Evolutionary conservation across 2,797 vertebrate genomes (phyloP), one percentile per base, ranked within the genome.

Genomic region (Sebastolobus altivelis): DNA sequence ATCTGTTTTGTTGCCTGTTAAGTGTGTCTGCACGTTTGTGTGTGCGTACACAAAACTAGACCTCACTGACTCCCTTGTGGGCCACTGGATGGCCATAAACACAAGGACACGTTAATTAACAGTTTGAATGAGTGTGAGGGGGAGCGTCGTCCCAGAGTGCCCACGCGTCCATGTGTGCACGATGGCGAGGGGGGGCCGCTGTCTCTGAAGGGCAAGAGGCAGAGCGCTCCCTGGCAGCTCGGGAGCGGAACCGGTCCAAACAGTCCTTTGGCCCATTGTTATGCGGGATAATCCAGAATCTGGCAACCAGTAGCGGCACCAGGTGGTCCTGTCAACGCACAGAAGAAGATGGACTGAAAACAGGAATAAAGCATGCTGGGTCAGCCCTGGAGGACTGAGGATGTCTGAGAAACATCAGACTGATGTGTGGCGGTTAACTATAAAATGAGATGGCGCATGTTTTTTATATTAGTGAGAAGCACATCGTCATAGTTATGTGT

Each of bases 41-140:
- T 65, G 74, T 75, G 65, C 69, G 63, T 76, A 78, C 82, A 88
- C 82, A 82, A 77, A 46, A 37, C n/a, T 49, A 61, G 67, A 73
- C 72, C 63, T 83, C 37, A 68, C 62, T 59, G 67, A 58, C 70
- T 89, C 87, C 86, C 79, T 54, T 22, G 74, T 76, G 89, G 62
- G 87, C 83, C 74, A 62, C 87, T 88, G 85, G 80, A 87, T 76
- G 80, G 87, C 87, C 86, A 84, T 91, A 92, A 94, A 94, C 84
- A 85, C 92, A 92, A 90, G 90, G 88, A 88, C 87, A 85, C 77
- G 82, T 93, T 94, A 93, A 95, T 95, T 93, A 93, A 92, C 81
- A 78, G 80, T 91, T 83, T 88, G 82, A 86, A 84, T 89, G 82
- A 81, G 88, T 80, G 85, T 62, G 82, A 63, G 81, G 76, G 79